phyloP scores from a whole-genome alignment of 2,888 invertebrate genomes.

The Heliconius erato region DNA sequence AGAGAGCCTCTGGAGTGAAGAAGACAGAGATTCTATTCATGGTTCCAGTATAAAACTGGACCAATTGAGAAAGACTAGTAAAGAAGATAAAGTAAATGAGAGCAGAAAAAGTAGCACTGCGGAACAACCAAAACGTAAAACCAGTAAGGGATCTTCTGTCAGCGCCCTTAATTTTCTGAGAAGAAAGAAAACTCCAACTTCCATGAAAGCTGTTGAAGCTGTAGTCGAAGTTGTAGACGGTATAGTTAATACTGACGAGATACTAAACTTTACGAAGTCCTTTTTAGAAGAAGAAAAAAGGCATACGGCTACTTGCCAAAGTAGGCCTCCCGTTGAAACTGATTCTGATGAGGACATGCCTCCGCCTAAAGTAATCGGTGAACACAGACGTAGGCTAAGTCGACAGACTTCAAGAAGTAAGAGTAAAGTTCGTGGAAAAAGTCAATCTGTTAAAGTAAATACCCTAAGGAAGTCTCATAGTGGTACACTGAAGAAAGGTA shows the following conservation, averaged over 20 bases:
- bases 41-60: conserved; percentile 75
- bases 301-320: conserved; percentile 65
- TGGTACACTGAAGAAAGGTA: conserved; percentile 78
- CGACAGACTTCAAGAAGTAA: conserved; percentile 81
- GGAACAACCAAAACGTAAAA: conserved; percentile 77
- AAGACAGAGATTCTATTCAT: conserved; percentile 78
- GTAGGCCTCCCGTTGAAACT: conserved; percentile 67
- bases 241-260: conserved; percentile 68
- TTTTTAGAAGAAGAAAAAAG: conserved; percentile 79
- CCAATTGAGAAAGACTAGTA: conserved; percentile 74
- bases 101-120: conserved; percentile 71
- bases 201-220: conserved; percentile 73
- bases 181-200: conserved; percentile 77
- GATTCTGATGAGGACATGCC: conserved; percentile 78
- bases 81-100: conserved; percentile 71
- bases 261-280: conserved; percentile 72
- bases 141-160: conserved; percentile 79
- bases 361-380: conserved; percentile 69
- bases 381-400: conserved; percentile 78
- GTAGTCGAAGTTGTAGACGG: conserved; percentile 73
- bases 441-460: conserved; percentile 78
- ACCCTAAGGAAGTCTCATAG: conserved; percentile 80
- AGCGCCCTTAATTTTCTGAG: conserved; percentile 78
- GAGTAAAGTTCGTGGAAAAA: conserved; percentile 80
- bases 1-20: conserved; percentile 83